Evolutionary conservation across 2,888 invertebrate species (phyloP).

Genomic region (Drosophila colorata): DNA sequence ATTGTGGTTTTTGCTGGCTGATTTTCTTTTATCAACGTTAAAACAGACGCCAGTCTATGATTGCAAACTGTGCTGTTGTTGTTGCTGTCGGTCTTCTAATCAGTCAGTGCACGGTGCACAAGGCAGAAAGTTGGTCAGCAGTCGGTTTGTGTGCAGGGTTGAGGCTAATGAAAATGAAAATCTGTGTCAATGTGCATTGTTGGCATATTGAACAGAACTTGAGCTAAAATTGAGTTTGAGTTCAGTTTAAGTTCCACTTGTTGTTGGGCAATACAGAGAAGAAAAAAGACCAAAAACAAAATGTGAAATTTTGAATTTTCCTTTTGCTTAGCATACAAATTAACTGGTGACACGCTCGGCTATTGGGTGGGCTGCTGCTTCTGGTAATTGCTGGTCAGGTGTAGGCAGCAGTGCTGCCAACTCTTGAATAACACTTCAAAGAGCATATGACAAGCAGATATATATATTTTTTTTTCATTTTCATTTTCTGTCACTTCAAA

Average conservation of each 20-base stretch:
- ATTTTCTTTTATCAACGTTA: conserved; percentile 72
- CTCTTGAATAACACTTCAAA: conserved; percentile 45
- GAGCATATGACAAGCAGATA: conserved; percentile 39
- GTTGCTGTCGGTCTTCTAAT: conserved; percentile 55
- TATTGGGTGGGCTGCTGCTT: conserved; percentile 36
- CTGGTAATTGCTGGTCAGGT: conserved; percentile 46
- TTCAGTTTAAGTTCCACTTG: conserved; percentile 12
- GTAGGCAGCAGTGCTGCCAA: conserved; percentile 40
- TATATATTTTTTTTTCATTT: conserved; percentile 2
- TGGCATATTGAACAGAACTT: conserved; percentile 54
- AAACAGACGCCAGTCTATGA: conserved; percentile 49
- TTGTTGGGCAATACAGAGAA: conserved; percentile 15
- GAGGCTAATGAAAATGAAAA: conserved; percentile 67
- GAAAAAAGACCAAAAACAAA: no score
- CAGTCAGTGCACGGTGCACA: conserved; percentile 56
- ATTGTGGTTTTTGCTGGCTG: conserved; percentile 69
- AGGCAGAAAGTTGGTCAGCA: conserved; percentile 53
- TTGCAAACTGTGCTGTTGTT: conserved; percentile 30
- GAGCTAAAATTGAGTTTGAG: conserved; percentile 24
- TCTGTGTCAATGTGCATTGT: conserved; percentile 70
- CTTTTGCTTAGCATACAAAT: conserved; percentile 44
- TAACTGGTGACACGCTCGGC: conserved; percentile 46
- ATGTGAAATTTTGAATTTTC: conserved; percentile 12
- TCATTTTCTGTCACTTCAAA: conserved; percentile 54
- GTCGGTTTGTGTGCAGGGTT: conserved; percentile 16